Base-by-base conservation (phyloP, 2,888 invertebrate genomes). In the Corythucha ciliata region DNA sequence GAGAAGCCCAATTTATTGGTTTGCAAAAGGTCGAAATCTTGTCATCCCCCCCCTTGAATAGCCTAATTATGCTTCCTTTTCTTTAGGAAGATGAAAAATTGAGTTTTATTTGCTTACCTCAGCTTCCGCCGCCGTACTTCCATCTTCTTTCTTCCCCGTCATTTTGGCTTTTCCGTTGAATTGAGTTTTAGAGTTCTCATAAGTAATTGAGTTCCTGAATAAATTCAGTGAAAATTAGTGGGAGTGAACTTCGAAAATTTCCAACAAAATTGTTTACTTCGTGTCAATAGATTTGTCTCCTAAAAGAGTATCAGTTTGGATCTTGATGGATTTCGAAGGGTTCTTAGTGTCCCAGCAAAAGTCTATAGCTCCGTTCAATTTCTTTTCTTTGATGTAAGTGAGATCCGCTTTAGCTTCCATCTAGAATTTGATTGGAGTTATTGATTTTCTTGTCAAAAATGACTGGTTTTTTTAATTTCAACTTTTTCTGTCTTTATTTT, bases 271-370 rank as follows among this genome's bases (percentile, higher is more conserved):
- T 16, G 69, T 74, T 69, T 66, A 77, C 76, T 80, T 82, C 1
- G 83, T 77, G 21, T 79, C 77, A 1, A 82, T 34, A 1, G 72
- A 68, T 6, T 70, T 69, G 4, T 70, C 70, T 26, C 69, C 74
- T 1, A 73, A 58, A 56, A 74, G 75, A 48, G 75, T 77, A 56
- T 75, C 73, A 0, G 85, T 82, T 26, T 75, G 75, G 32, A 85
- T 60, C 52, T 75, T 74, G 3, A 87, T 60, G 60, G 80, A 81
- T 61, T 82, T 80, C 36, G 70, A 75, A 36, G 79, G 79, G 63
- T 83, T 79, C 63, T 80, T 81, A 44, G 79, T 79, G 54, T 85
- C 78, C 25, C 83, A 77, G 59, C 72, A 77, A 3, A 88, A 46
- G 39, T 78, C 81, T 0, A 79, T 61, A 40, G 78, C 76, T 0